These are phyloP conservation scores for Coreoperca whiteheadi DNA, from an alignment of 2,113 vertebrate genomes.

Conservation along the genomic window DNA sequence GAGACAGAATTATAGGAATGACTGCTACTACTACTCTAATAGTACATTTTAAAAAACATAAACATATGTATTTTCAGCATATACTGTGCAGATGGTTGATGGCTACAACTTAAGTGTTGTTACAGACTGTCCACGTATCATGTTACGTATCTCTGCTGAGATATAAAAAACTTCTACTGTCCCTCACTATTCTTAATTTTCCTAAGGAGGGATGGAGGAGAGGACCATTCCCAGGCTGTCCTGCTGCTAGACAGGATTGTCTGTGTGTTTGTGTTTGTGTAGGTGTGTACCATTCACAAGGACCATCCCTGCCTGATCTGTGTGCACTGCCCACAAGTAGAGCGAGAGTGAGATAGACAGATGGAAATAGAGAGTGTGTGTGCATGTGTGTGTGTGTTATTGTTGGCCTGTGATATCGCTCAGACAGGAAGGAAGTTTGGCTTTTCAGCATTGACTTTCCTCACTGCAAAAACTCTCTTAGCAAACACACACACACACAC, in stretches of 20 bases:
- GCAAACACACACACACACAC: conserved; percentile 21
- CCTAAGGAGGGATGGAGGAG: not conserved
- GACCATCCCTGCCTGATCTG: conserved; percentile 28
- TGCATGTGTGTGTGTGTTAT: conserved; percentile 51
- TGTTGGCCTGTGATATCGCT: conserved; percentile 62
- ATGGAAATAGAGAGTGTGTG: conserved; percentile 35
- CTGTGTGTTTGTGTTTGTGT: conserved; percentile 34
- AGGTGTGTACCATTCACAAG: conserved; percentile 19
- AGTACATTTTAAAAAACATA: not conserved
- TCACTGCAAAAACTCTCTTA: conserved; percentile 48
- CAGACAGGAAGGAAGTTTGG: conserved; percentile 77
- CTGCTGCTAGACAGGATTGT: conserved; percentile 11
- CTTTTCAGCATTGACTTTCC: conserved; percentile 61
- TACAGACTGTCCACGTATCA: not conserved
- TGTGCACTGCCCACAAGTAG: conserved; percentile 16
- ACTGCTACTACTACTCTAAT: too few species aligned
- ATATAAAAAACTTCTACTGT: not conserved
- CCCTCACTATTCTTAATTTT: not conserved
- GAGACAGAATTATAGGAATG: not conserved
- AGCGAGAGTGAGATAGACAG: conserved; percentile 4
- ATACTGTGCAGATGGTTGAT: not conserved
- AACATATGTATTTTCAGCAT: not conserved
- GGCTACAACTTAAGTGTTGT: not conserved
- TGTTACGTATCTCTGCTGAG: not conserved
- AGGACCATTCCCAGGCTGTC: conserved; percentile 32